Percentiles rank a stretch among this genome's conserved stretches.
These are phyloP conservation scores for Pycnomerus fuliginosus DNA, from an alignment of 2,888 invertebrate genomes.

Conservation along the genomic window DNA sequence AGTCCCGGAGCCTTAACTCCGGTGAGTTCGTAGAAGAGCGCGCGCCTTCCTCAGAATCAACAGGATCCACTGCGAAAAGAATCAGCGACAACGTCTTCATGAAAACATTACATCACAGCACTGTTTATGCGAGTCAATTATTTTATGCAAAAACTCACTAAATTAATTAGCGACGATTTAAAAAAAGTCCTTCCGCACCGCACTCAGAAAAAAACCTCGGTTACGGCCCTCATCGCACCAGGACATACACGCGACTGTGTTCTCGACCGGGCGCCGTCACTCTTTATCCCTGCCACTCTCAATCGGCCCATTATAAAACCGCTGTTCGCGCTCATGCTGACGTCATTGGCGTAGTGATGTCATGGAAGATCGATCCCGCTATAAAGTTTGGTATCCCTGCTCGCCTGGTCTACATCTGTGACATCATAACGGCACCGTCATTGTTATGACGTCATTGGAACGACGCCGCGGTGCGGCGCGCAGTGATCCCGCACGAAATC, in stretches of 20 bases:
- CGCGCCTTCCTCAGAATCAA: slow-evolving; percentile 45
- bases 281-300: slow-evolving; percentile 50
- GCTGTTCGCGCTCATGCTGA: slow-evolving; percentile 44
- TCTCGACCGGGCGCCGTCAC: slow-evolving; percentile 40
- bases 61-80: slow-evolving; percentile 49
- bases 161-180: neutral
- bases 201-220: neutral
- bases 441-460: slow-evolving; percentile 32
- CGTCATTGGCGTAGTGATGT: slow-evolving; percentile 49
- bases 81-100: slow-evolving; percentile 33
- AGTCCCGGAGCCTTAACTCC: slow-evolving; percentile 42
- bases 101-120: slow-evolving; percentile 21
- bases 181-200: no score
- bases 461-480: slow-evolving; percentile 19
- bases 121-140: neutral
- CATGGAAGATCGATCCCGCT: slow-evolving; percentile 42
- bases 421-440: slow-evolving; percentile 35
- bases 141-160: slow-evolving; percentile 7
- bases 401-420: slow-evolving; percentile 27
- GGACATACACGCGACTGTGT: neutral
- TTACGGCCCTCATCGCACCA: neutral
- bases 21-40: slow-evolving; percentile 44
- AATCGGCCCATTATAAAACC: slow-evolving; percentile 51
- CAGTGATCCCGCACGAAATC: neutral
- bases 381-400: slow-evolving; percentile 39